phyloP scores from a whole-genome alignment of 2,888 invertebrate genomes.

The Pardosa pseudoannulata region DNA sequence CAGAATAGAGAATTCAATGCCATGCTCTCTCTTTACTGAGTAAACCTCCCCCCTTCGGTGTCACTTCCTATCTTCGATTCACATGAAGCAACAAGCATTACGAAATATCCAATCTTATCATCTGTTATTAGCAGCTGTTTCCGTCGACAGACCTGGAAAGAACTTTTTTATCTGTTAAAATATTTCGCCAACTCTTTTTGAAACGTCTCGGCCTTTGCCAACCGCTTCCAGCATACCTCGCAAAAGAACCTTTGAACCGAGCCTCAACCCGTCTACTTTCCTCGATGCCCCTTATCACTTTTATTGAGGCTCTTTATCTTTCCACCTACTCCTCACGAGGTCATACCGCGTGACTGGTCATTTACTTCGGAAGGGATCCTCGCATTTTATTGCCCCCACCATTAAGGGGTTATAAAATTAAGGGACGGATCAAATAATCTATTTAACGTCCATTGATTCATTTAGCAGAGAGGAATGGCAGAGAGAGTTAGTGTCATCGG shows the following conservation, averaged over 20 bases:
- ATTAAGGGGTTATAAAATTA: conserved; percentile 58
- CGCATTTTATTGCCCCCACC: conserved; percentile 52
- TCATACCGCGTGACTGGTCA: conserved; percentile 6
- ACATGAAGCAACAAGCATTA: too few species aligned
- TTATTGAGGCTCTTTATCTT: conserved; percentile 13
- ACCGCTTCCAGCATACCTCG: too few species aligned
- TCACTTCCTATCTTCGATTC: too few species aligned
- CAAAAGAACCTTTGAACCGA: not conserved
- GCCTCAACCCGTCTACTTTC: conserved; percentile 19
- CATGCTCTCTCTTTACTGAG: too few species aligned
- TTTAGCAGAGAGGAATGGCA: not conserved
- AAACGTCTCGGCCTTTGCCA: not conserved
- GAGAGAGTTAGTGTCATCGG: not conserved
- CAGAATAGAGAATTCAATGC: too few species aligned
- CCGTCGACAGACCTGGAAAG: not conserved
- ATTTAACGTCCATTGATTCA: conserved; percentile 17
- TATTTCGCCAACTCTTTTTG: conserved; percentile 5
- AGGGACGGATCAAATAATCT: conserved; percentile 24
- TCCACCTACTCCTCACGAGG: conserved; percentile 7
- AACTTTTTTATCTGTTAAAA: not conserved
- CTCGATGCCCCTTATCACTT: conserved; percentile 3
- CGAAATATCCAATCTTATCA: too few species aligned
- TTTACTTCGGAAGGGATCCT: not conserved
- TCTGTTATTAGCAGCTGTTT: too few species aligned
- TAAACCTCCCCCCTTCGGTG: too few species aligned